Percentiles rank a stretch among this genome's conserved stretches.
These are phyloP conservation scores for Caenorhabditis becei DNA, from an alignment of 2,888 invertebrate genomes.

Conservation along the genomic window DNA sequence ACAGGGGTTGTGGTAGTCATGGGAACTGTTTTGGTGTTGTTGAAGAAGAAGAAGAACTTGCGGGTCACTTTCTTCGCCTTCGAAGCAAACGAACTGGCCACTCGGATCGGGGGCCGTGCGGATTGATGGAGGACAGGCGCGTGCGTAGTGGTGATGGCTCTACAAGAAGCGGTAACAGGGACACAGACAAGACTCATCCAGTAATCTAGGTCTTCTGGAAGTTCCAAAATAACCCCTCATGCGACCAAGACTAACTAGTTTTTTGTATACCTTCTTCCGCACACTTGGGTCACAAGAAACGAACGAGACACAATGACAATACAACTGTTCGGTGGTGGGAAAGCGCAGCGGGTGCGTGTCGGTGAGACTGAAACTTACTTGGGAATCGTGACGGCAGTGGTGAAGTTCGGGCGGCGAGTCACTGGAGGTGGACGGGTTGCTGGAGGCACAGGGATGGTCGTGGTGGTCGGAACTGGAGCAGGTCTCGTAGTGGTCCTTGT, in stretches of 20 bases:
- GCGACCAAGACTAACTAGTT: slow-evolving; percentile 37
- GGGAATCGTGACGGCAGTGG: slow-evolving; percentile 28
- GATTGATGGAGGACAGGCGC: slow-evolving; percentile 33
- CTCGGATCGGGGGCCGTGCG: slow-evolving; percentile 49
- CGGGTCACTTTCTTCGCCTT: slow-evolving; percentile 54
- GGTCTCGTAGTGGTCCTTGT: slow-evolving; percentile 4
- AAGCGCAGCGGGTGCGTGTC: slow-evolving; percentile 34
- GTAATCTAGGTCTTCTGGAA: not conserved
- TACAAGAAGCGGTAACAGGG: slow-evolving; percentile 51
- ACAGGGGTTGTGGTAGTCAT: slow-evolving; percentile 17
- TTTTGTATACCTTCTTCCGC: slow-evolving; percentile 35
- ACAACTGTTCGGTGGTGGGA: slow-evolving; percentile 50
- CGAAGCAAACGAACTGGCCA: slow-evolving; percentile 46
- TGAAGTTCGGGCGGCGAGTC: slow-evolving; percentile 49
- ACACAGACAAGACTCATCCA: not conserved
- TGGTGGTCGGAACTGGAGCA: not conserved
- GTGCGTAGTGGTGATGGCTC: slow-evolving; percentile 45
- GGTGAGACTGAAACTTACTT: slow-evolving; percentile 38
- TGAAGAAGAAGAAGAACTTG: slow-evolving; percentile 62
- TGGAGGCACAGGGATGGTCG: slow-evolving; percentile 29
- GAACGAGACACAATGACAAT: slow-evolving; percentile 42
- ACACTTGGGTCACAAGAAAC: slow-evolving; percentile 32
- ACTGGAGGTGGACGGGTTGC: slow-evolving; percentile 45
- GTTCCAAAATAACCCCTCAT: slow-evolving; percentile 26
- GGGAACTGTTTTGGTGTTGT: slow-evolving; percentile 24